These are phyloP conservation scores for Sarcophaga carnaria DNA, from an alignment of 2,888 invertebrate species.

Conservation along the genomic window DNA sequence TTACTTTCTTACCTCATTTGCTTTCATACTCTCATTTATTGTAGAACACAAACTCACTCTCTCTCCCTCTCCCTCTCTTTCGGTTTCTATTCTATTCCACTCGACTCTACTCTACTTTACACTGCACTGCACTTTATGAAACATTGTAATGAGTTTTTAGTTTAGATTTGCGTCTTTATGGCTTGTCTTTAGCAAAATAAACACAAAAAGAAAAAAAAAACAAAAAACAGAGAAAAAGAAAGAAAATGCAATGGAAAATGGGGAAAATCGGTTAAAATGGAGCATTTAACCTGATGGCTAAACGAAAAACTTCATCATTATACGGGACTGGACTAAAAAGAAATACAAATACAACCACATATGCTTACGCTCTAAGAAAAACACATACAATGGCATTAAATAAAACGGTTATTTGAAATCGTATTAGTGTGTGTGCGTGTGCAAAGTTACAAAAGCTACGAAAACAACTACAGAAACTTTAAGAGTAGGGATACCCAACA, in stretches of 20 bases:
- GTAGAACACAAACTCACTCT: background rate
- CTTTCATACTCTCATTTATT: conserved; percentile 30
- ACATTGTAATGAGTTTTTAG: conserved; percentile 63
- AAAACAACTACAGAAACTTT: no score
- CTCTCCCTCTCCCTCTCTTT: background rate
- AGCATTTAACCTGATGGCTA: conserved; percentile 22
- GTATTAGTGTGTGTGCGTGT: background rate
- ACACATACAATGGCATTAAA: background rate
- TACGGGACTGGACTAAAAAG: conserved; percentile 24
- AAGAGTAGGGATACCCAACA: no score
- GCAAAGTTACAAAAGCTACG: background rate
- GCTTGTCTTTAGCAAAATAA: background rate
- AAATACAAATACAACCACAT: background rate
- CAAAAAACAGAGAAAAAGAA: background rate
- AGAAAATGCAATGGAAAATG: background rate
- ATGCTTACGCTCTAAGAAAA: background rate
- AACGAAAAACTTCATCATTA: conserved; percentile 34
- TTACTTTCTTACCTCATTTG: conserved; percentile 63
- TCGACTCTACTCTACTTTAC: no score
- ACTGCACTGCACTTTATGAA: conserved; percentile 39
- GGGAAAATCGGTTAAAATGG: background rate
- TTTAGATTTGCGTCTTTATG: conserved; percentile 48
- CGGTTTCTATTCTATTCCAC: no score
- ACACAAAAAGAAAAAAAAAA: background rate
- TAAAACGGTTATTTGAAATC: background rate